Conservation (phyloP, 1,140 invertebrate genomes). For the Calosoma granatense region DNA sequence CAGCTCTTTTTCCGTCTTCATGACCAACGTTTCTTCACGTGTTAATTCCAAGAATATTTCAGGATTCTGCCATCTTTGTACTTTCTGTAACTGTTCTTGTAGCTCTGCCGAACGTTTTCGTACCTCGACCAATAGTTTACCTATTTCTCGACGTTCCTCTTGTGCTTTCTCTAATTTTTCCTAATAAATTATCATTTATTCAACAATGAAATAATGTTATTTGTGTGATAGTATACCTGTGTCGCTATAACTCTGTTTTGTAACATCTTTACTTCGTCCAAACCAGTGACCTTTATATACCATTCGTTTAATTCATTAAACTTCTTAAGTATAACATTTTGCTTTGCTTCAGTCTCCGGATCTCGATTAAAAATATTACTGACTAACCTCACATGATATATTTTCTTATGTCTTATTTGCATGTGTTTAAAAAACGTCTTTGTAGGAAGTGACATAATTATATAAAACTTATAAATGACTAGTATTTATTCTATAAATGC, state of each 20-base stretch:
- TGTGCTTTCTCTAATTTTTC: slow-evolving; percentile 26
- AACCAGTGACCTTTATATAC: slow-evolving; percentile 36
- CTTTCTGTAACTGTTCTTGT: slow-evolving; percentile 30
- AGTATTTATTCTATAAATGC: too few species aligned
- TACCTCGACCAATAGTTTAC: slow-evolving; percentile 22
- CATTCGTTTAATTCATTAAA: slow-evolving; percentile 32
- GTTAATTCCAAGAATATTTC: slow-evolving; percentile 28
- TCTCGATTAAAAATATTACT: too few species aligned
- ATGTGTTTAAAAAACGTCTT: too few species aligned
- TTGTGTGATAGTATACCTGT: slow-evolving; percentile 22
- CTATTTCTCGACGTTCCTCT: slow-evolving; percentile 27
- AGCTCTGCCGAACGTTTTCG: slow-evolving; percentile 26
- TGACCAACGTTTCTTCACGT: slow-evolving; percentile 29
- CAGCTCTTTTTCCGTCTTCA: slow-evolving; percentile 26
- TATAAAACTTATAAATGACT: too few species aligned
- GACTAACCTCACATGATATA: too few species aligned
- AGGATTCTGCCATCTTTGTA: slow-evolving; percentile 28
- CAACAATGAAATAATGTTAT: slow-evolving; percentile 5
- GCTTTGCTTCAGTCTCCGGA: too few species aligned
- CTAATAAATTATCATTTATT: slow-evolving; percentile 16
- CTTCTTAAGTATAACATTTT: slow-evolving; percentile 19
- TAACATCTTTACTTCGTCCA: slow-evolving; percentile 37
- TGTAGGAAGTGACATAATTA: too few species aligned
- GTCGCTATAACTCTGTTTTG: slow-evolving; percentile 37
- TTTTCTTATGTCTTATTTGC: too few species aligned